Evolutionary conservation across 1,140 invertebrate species (phyloP), one percentile per base, ranked within the genome.

Genomic region (Drosophila paulistorum): DNA sequence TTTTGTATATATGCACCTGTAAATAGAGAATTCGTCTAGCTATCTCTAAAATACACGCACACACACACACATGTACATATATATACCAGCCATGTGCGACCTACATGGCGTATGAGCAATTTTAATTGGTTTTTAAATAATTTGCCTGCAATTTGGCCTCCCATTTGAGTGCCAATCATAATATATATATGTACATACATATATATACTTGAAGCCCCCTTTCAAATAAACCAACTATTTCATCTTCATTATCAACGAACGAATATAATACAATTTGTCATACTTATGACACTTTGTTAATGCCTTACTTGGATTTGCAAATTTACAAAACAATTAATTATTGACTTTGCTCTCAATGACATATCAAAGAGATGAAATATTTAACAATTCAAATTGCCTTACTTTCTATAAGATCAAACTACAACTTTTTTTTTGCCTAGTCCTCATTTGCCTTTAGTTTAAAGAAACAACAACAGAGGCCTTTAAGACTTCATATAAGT

Each of bases 111-210:
- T 79, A 87, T 87, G 84, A 79, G 71, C 84, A 72, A 87, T 87
- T 87, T 87, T 83, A 87, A 87, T 87, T 87, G 83, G 80, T 87
- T 87, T 89, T 83, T 87, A 87, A 87, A 84, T 89, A 89, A 87
- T 89, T 86, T 86, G 83, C 79, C 72, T 75, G 74, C 82, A 86
- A 51, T 51, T 58, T 70, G 45, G 71, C 51, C 35, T 39, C 33
- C 59, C 54, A 63, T 45, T 45, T 63, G 61, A 63, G 33, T 41
- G 17, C 10, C 9, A 5, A 2, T 51, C 23, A 33, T 57, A 57
- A 51, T 51, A 20, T 51, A 51, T 20, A 51, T 51, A 20, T 10
- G 2, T 11, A 37, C 11, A 37, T 2, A 17, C 17, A n/a, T 17
- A 2, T 9, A 11, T 11, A 37, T 37, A 30, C 30, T 51, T 23